Base-by-base conservation (phyloP, 2,888 invertebrate genomes). In the Caenorhabditis plicata region DNA sequence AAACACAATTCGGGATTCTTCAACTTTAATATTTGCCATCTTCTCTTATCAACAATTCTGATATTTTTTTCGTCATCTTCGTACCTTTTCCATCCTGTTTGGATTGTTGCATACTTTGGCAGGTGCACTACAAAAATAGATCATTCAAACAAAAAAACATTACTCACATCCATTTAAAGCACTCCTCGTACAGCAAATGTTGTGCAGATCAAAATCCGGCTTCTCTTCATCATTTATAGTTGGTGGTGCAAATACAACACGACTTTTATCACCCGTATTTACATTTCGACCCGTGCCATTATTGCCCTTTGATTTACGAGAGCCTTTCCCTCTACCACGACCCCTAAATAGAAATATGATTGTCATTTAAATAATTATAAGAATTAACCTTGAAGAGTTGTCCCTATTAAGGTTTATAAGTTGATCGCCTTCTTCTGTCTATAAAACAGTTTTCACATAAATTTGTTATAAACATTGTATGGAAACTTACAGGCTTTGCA, bases 31-130 rank as follows among this genome's bases (percentile, higher is more conserved):
- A 47, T 51, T 43, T 33, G 17, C 1, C 44, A 43, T 20, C 57
- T 25, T 40, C 27, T 11, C 4, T 22, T 4, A 39, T 57, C 57
- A 7, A 57, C 19, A 5, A 57, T 9, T 23, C 29, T 19, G 0
- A 57, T 29, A 1, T 47, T 35, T 17, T 23, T 17, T 44, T 52
- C 48, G 15, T 19, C 7, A 22, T 20, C 35, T 9, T 31, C 19
- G 7, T 42, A 43, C 4, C 36, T 44, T n/a, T 43, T 31, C 57
- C 57, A 57, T 11, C 57, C 57, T 0, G 32, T 26, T 44, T 57
- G 57, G 25, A 32, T 22, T n/a, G 43, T 26, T 13, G 57, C 47
- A 23, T 47, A 57, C 23, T 51, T 57, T 9, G 57, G 57, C 5
- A 57, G 35, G 11, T 40, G 20, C 4, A 51, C 38, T 15, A 19